Evolutionary conservation across 1,140 invertebrate genomes (phyloP).

Genomic region (Cherax destructor): DNA sequence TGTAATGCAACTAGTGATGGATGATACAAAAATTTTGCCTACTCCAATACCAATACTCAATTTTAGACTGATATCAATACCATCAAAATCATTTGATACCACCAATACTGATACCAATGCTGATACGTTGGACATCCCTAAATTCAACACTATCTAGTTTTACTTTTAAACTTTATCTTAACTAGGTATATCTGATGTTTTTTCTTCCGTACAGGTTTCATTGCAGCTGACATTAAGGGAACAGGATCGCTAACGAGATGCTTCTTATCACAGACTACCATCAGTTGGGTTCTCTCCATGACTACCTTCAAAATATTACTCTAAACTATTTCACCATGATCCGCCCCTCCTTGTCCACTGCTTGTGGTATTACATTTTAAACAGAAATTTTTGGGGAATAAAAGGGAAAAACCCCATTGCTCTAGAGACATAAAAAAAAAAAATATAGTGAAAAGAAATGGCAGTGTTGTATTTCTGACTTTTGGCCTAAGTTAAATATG

Average conservation of each 20-base stretch:
- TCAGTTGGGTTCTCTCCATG: slow-evolving; percentile 90
- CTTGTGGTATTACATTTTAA: slow-evolving; percentile 81
- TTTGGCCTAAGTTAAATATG: slow-evolving; percentile 93
- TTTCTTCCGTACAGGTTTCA: slow-evolving; percentile 78
- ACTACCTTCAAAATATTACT: slow-evolving; percentile 87
- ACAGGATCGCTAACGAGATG: slow-evolving; percentile 83
- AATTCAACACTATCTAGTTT: too few species aligned
- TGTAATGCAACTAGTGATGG: too few species aligned
- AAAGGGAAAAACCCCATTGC: slow-evolving; percentile 85
- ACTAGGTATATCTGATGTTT: too few species aligned
- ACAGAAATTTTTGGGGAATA: slow-evolving; percentile 94
- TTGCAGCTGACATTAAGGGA: slow-evolving; percentile 85
- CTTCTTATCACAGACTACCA: slow-evolving; percentile 94
- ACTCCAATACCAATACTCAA: too few species aligned
- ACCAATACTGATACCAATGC: too few species aligned
- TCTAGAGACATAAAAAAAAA: slow-evolving; percentile 95
- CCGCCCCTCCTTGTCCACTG: slow-evolving; percentile 81
- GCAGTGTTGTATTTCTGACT: slow-evolving; percentile 95
- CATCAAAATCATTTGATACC: too few species aligned
- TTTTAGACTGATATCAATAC: too few species aligned
- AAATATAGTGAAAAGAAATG: slow-evolving; percentile 95
- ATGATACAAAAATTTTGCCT: too few species aligned
- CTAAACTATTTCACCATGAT: slow-evolving; percentile 82
- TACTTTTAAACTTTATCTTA: too few species aligned
- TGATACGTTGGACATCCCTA: too few species aligned